phyloP scores from a whole-genome alignment of 2,113 vertebrate genomes.

The Cyanistes caeruleus region DNA sequence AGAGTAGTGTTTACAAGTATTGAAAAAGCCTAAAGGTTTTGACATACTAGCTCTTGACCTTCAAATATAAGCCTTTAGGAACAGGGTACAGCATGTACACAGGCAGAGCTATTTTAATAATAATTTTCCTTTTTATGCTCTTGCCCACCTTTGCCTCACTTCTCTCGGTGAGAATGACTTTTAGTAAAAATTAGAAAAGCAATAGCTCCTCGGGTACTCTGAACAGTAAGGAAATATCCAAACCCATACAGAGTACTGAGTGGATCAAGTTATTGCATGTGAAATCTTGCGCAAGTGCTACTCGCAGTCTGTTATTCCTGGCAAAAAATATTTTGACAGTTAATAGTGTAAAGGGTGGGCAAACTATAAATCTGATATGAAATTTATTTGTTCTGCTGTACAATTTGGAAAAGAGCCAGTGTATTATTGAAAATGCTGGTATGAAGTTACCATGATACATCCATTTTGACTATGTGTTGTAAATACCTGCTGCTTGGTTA shows the following conservation, averaged over 20 bases:
- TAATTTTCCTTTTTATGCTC: background rate
- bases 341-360: background rate
- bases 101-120: background rate
- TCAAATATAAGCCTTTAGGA: constrained; percentile 5
- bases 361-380: constrained; percentile 14
- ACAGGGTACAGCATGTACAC: background rate
- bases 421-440: background rate
- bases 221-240: background rate
- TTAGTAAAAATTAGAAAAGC: background rate
- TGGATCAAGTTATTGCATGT: background rate
- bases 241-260: background rate
- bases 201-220: background rate
- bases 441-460: background rate
- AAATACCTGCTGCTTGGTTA: background rate
- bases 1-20: background rate
- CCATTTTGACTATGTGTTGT: background rate
- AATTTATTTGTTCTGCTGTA: background rate
- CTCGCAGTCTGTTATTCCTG: background rate
- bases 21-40: constrained; percentile 18
- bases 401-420: background rate
- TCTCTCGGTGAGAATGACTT: background rate
- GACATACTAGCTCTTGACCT: constrained; percentile 35
- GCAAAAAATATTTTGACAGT: background rate
- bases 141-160: background rate
- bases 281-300: background rate